A percentile compares a stretch with the other conserved stretches of the same genome.
phyloP scores from a whole-genome alignment of 2,888 invertebrate genomes.

The Cerastis leucographa region DNA sequence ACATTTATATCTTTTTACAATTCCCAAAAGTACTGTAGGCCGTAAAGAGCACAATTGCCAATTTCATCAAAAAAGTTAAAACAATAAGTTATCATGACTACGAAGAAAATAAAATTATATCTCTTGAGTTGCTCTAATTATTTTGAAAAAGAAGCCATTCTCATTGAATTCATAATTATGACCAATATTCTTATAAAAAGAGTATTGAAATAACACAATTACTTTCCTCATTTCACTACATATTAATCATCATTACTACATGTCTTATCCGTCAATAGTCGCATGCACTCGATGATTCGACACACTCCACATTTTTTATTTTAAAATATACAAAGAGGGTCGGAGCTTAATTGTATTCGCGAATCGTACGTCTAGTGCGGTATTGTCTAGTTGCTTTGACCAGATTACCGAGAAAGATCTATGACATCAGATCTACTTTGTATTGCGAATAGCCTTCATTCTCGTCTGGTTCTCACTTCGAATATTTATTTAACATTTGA shows the following conservation, averaged over 20 bases:
- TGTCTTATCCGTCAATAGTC: constrained; percentile 34
- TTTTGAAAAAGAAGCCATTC: not conserved
- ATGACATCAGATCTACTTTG: constrained; percentile 61
- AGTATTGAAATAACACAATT: not conserved
- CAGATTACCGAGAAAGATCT: constrained; percentile 47
- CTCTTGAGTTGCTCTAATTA: not conserved
- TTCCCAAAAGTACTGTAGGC: not conserved
- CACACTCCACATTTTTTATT: constrained; percentile 63
- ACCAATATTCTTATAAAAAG: not conserved
- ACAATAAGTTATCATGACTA: not conserved
- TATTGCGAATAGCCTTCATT: constrained; percentile 30
- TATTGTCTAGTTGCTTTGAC: constrained; percentile 46
- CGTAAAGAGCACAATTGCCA: not conserved
- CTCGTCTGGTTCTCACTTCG: constrained; percentile 23
- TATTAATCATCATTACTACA: constrained; percentile 45
- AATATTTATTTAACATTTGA: constrained; percentile 9
- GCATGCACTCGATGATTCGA: constrained; percentile 54
- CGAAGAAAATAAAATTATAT: not conserved
- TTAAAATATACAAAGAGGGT: constrained; percentile 57
- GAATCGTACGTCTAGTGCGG: constrained; percentile 46
- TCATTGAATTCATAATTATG: not conserved
- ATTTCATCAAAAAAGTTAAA: not conserved
- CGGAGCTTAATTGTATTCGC: constrained; percentile 55
- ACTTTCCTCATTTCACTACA: constrained; percentile 17
- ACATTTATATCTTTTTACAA: not conserved